Evolutionary conservation across 1,140 invertebrate species (phyloP), one percentile per base, ranked within the genome.

Genomic region (Wasmannia auropunctata): DNA sequence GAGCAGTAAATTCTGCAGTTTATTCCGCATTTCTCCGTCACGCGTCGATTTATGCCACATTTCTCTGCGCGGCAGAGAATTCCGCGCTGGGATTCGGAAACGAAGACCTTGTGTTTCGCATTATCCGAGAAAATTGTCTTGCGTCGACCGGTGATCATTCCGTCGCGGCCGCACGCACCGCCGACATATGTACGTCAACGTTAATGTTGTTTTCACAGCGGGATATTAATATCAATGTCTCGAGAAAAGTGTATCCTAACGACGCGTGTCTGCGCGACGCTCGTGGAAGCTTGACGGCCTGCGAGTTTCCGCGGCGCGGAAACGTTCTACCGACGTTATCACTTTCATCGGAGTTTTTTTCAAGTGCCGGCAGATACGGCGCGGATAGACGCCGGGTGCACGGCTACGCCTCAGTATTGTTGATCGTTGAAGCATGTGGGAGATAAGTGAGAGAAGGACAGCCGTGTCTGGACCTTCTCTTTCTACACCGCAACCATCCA

Each of bases 21-120:
- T 56, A 83, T 83, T 74, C 79, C 79, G 79, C 79, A 58, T 74
- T 83, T 83, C 67, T 74, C 79, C n/a, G 37, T 74, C 37, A 83
- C 51, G 37, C 65, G 51, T 37, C 67, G 67, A 83, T 83, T 72
- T 83, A 80, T 31, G 63, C 22, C 3, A 31, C 63, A 54, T 80
- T 80, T 80, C 77, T 80, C 76, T 22, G 25, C 19, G 11, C 40
- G 40, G 62, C 19, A 34, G 25, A 77, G 19, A 63, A 62, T 60
- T 77, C 28, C 43, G 31, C 28, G 31, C 19, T 1, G 10, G 58
- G 62, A 51, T 65, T 43, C 67, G 54, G 79, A 81, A 58, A 31
- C 25, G 37, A 31, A 69, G 65, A 83, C n/a, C 34, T 72, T 58
- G 67, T 58, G 67, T 72, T 25, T 74, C 67, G 49, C 25, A 7